These are phyloP conservation scores for Entomobrya multifasciata DNA, from an alignment of 2,888 invertebrate species.

Conservation along the genomic window DNA sequence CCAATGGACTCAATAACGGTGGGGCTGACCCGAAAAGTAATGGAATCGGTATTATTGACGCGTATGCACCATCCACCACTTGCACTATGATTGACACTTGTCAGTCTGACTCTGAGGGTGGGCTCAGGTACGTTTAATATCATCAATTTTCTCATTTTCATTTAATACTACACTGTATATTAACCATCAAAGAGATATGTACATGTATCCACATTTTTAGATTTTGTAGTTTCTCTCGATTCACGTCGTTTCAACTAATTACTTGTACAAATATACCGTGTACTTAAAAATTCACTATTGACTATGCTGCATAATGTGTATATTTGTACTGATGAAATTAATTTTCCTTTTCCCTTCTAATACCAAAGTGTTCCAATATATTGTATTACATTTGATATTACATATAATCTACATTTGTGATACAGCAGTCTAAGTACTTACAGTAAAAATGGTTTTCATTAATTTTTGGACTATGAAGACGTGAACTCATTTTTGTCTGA, in stretches of 20 bases:
- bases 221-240: background rate
- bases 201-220: too few relatives aligned
- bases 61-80: slow-evolving; percentile 77
- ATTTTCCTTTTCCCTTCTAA: background rate
- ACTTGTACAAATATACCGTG: slow-evolving; percentile 9
- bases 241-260: background rate
- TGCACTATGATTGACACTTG: slow-evolving; percentile 76
- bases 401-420: background rate
- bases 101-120: slow-evolving; percentile 77
- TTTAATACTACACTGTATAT: background rate
- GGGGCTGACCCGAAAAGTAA: slow-evolving; percentile 75
- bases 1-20: slow-evolving; percentile 67
- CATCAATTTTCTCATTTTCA: background rate
- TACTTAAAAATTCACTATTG: background rate
- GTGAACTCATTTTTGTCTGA: slow-evolving; percentile 49
- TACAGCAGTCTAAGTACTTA: too few relatives aligned
- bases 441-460: too few relatives aligned
- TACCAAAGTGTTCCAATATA: background rate
- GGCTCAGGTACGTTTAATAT: slow-evolving; percentile 69
- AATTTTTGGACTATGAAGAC: slow-evolving; percentile 14
- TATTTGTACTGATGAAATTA: background rate
- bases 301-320: background rate
- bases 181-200: too few relatives aligned
- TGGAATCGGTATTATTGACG: slow-evolving; percentile 78
- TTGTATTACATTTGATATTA: background rate